Conservation (phyloP, 1,140 invertebrate species). For the Orchesella cincta region DNA sequence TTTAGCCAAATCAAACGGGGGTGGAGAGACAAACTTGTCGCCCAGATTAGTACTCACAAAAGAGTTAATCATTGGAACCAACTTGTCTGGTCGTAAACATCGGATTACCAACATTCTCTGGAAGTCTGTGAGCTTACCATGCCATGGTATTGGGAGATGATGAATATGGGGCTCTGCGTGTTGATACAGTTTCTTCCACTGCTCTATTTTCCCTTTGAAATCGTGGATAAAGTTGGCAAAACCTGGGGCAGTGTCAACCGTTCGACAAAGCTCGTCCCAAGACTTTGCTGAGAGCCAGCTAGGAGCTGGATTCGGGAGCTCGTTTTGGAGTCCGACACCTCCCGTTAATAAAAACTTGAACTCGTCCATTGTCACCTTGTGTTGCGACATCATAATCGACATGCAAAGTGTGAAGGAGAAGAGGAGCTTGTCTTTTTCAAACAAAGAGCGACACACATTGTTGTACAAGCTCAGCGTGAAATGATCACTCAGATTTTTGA, state of each 20-base stretch:
- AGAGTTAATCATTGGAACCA: constrained; percentile 55
- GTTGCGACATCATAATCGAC: constrained; percentile 49
- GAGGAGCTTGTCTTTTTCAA: constrained; percentile 66
- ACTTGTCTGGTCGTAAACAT: constrained; percentile 62
- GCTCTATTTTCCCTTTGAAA: constrained; percentile 54
- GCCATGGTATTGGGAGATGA: constrained; percentile 57
- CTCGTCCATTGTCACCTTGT: constrained; percentile 57
- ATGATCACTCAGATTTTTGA: constrained; percentile 59
- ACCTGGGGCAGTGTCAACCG: constrained; percentile 54
- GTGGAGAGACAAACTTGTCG: constrained; percentile 61
- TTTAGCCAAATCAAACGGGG: constrained; percentile 62
- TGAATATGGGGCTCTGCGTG: constrained; percentile 54
- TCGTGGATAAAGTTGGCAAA: constrained; percentile 53
- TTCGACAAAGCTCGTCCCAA: constrained; percentile 61
- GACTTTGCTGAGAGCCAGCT: constrained; percentile 58
- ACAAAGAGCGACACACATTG: constrained; percentile 64
- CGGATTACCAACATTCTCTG: constrained; percentile 60
- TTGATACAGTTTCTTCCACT: constrained; percentile 58
- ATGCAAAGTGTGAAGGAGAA: constrained; percentile 58
- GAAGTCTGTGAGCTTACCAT: constrained; percentile 56
- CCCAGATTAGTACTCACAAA: constrained; percentile 60
- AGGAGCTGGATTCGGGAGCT: constrained; percentile 56
- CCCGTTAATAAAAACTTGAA: constrained; percentile 62
- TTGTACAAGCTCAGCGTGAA: constrained; percentile 63
- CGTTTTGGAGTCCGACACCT: constrained; percentile 61